These are phyloP conservation scores for Microdon myrmicae DNA, from an alignment of 2,888 invertebrate species.

Conservation along the genomic window DNA sequence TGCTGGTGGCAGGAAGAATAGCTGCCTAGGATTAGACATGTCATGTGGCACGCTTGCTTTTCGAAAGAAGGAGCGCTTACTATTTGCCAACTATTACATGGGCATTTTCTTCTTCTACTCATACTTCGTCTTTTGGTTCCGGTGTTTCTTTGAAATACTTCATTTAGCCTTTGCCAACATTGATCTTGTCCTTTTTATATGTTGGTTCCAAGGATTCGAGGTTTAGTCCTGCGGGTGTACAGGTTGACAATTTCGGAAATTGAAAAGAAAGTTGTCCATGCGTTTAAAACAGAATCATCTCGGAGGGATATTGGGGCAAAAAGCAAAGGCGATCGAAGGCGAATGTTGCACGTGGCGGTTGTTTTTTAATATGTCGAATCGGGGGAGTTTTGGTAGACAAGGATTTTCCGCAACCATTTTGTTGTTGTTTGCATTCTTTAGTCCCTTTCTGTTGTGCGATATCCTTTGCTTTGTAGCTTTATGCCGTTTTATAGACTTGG, in stretches of 20 bases:
- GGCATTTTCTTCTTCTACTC: conserved; percentile 25
- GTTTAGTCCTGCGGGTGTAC: too few relatives aligned
- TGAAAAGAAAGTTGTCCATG: conserved; percentile 50
- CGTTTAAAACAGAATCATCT: conserved; percentile 36
- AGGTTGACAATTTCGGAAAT: conserved; percentile 52
- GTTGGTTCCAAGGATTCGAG: neutral
- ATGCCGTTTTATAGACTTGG: conserved; percentile 17
- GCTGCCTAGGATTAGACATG: conserved; percentile 50
- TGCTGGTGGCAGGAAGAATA: too few relatives aligned
- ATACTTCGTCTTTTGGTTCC: neutral
- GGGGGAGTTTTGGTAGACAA: conserved; percentile 21
- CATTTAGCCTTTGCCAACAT: conserved; percentile 2
- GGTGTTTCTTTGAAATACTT: conserved; percentile 9
- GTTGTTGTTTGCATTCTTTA: conserved; percentile 19
- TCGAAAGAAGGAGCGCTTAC: conserved; percentile 32
- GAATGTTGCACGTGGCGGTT: conserved; percentile 48
- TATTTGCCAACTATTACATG: conserved; percentile 48
- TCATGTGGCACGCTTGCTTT: conserved; percentile 39
- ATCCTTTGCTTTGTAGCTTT: neutral
- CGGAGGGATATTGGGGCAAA: neutral
- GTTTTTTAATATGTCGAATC: conserved; percentile 27
- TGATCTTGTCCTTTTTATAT: conserved; percentile 18
- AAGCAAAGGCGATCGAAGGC: conserved; percentile 19
- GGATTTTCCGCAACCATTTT: conserved; percentile 25
- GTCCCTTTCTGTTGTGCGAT: neutral